phyloP scores from a whole-genome alignment of 2,797 vertebrate species.

The Pipistrellus pygmaeus region DNA sequence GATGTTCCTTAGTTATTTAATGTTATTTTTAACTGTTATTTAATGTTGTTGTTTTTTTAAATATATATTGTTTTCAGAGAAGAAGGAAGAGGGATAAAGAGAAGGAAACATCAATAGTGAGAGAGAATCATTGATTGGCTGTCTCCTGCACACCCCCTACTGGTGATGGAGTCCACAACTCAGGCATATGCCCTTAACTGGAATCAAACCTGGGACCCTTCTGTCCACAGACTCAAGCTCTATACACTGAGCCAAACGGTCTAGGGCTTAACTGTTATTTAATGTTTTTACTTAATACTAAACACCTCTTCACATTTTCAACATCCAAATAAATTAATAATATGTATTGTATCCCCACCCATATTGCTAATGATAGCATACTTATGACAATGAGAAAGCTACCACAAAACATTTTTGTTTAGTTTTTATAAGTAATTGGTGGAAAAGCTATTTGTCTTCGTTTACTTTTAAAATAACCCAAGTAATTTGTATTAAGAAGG shows the following conservation, averaged over 20 bases:
- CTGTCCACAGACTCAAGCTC: no score
- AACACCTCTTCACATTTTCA: background rate
- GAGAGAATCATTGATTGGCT: no score
- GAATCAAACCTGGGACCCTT: no score
- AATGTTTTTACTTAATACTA: background rate
- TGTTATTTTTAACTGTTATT: background rate
- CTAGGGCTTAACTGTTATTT: background rate
- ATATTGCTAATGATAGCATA: background rate
- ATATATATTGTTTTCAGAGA: background rate
- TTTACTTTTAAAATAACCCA: slow-evolving; percentile 19
- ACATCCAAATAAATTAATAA: background rate
- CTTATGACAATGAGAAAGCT: background rate
- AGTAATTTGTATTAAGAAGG: background rate
- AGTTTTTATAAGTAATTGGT: background rate
- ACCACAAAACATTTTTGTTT: background rate
- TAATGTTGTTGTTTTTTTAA: background rate
- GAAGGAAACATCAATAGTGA: no score
- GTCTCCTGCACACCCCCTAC: no score
- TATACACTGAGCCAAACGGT: no score
- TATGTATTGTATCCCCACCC: background rate
- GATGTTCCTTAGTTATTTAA: background rate
- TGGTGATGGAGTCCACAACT: no score
- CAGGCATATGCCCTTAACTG: no score
- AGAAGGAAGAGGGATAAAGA: no score
- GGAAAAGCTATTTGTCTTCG: background rate